A percentile compares a stretch with the other conserved stretches of the same genome.
These are phyloP conservation scores for Syrista parreyssii DNA, from an alignment of 2,888 invertebrate species.

Conservation along the genomic window DNA sequence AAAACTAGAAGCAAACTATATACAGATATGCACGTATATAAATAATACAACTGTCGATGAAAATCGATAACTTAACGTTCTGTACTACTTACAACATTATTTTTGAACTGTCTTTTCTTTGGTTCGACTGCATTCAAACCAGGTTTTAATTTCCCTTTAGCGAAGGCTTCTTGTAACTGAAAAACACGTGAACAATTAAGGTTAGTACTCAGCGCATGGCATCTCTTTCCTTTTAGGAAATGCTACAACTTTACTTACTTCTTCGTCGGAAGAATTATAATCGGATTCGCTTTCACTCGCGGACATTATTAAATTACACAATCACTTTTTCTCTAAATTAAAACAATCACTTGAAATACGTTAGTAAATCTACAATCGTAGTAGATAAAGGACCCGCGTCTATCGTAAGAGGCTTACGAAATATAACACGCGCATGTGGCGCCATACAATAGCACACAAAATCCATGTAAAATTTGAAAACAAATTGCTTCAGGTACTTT, in stretches of 20 bases:
- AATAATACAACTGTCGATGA: constrained; percentile 12
- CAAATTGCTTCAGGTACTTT: neutral
- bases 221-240: constrained; percentile 62
- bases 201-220: neutral
- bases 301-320: constrained; percentile 21
- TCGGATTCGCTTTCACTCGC: constrained; percentile 65
- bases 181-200: constrained; percentile 43
- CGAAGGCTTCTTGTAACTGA: constrained; percentile 91
- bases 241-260: constrained; percentile 63
- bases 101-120: constrained; percentile 72
- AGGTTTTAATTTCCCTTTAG: constrained; percentile 85
- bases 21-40: neutral
- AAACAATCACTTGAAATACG: constrained; percentile 12
- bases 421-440: neutral
- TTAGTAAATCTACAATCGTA: constrained; percentile 19
- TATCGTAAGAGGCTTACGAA: neutral
- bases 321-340: neutral
- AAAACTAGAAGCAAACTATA: neutral
- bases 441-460: neutral
- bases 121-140: constrained; percentile 80
- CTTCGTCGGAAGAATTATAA: constrained; percentile 70
- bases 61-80: constrained; percentile 1
- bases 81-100: constrained; percentile 77
- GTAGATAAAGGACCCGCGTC: neutral
- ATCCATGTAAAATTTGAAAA: neutral